phyloP scores from a whole-genome alignment of 1,140 invertebrate genomes.

The Schlechtendalia chinensis region DNA sequence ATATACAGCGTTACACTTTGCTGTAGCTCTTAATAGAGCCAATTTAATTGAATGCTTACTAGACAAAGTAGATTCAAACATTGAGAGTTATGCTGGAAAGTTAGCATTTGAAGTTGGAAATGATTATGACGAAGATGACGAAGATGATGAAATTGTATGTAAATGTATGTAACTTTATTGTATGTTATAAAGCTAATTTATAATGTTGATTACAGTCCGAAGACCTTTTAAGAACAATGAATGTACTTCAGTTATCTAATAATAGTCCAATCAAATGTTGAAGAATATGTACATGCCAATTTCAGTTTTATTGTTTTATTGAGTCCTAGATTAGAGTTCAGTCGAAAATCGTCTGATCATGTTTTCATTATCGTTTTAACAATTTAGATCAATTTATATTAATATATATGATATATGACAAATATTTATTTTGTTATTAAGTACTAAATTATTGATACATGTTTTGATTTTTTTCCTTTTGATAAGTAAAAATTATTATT shows the following conservation, averaged over 20 bases:
- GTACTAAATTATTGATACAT: constrained; percentile 11
- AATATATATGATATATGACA: not conserved
- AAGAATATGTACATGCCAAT: not conserved
- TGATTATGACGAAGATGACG: constrained; percentile 38
- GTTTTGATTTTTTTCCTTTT: not conserved
- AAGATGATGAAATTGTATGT: constrained; percentile 41
- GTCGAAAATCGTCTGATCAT: not conserved
- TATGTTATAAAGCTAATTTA: not conserved
- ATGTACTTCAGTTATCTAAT: constrained; percentile 23
- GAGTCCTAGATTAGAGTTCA: constrained; percentile 3
- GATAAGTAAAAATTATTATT: constrained; percentile 1
- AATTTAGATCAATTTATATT: not conserved
- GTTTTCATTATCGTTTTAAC: not conserved
- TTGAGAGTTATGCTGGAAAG: constrained; percentile 41
- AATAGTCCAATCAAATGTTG: constrained; percentile 27
- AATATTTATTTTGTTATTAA: not conserved
- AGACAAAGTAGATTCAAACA: constrained; percentile 35
- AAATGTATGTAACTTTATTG: not conserved
- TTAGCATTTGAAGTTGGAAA: constrained; percentile 31
- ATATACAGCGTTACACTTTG: constrained; percentile 43
- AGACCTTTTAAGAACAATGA: constrained; percentile 19
- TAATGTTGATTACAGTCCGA: constrained; percentile 3
- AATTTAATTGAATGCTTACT: constrained; percentile 32
- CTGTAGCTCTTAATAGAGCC: constrained; percentile 29
- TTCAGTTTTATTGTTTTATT: not conserved